phyloP scores from a whole-genome alignment of 2,888 invertebrate species.

The Strigamia crassipes region DNA sequence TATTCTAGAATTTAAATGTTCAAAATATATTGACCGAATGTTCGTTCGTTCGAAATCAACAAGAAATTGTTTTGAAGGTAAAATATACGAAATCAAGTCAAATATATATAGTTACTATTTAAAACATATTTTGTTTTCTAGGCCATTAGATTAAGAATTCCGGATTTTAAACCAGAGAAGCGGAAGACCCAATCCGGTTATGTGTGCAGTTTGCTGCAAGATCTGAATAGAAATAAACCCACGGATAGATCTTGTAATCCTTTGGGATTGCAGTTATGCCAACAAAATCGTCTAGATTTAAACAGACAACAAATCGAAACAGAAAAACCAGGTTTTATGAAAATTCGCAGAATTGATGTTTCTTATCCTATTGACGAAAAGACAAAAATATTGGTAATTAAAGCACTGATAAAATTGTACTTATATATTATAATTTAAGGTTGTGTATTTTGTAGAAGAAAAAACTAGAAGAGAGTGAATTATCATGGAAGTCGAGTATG shows the following conservation, averaged over 20 bases:
- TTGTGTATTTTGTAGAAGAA: neutral
- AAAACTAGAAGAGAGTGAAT: neutral
- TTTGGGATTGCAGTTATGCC: neutral
- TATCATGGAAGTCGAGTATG: neutral
- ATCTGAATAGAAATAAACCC: neutral
- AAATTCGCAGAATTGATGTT: neutral
- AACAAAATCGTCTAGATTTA: neutral
- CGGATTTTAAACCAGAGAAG: neutral
- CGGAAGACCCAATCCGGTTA: neutral
- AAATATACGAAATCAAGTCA: neutral
- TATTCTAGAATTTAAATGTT: neutral
- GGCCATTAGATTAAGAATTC: neutral
- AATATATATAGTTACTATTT: neutral
- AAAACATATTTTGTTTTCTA: neutral
- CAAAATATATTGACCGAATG: conserved; percentile 4
- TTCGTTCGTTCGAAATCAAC: neutral
- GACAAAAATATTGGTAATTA: neutral
- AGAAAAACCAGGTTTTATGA: neutral
- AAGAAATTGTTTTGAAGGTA: conserved; percentile 7
- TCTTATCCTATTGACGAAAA: neutral
- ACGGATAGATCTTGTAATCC: neutral
- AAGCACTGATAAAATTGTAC: neutral
- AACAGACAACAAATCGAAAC: neutral
- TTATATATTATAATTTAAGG: neutral
- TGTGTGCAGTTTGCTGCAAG: neutral